phyloP scores from a whole-genome alignment of 2,797 vertebrate species.

The Ambastaia sidthimunki region DNA sequence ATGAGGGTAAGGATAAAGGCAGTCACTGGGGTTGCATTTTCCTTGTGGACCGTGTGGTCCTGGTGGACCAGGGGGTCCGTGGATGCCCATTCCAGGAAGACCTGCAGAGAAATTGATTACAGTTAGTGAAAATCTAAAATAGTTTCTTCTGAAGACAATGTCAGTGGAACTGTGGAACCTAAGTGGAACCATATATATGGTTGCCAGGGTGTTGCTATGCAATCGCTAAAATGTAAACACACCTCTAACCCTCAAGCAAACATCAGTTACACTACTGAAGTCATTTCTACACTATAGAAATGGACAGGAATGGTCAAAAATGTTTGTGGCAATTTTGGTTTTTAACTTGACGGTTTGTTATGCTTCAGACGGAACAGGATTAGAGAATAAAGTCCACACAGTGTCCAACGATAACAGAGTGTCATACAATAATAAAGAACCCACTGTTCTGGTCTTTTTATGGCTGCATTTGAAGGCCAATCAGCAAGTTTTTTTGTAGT shows the following conservation, averaged over 20 bases:
- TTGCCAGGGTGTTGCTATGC: background rate
- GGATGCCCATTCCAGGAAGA: slow-evolving; percentile 74
- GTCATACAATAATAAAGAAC: slow-evolving; percentile 36
- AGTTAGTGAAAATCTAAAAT: background rate
- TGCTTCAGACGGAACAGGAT: slow-evolving; percentile 1
- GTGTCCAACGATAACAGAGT: slow-evolving; percentile 3
- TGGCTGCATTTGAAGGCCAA: slow-evolving; percentile 30
- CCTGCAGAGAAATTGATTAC: slow-evolving; percentile 64
- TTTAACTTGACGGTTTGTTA: slow-evolving; percentile 1
- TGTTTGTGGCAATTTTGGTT: background rate
- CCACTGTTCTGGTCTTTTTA: slow-evolving; percentile 23
- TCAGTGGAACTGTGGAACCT: background rate
- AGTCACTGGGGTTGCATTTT: slow-evolving; percentile 87
- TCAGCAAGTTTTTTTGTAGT: slow-evolving; percentile 24
- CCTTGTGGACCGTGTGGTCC: slow-evolving; percentile 86
- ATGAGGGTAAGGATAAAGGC: slow-evolving; percentile 77
- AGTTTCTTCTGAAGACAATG: background rate
- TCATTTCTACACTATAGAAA: too few relatives aligned
- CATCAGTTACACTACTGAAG: too few relatives aligned
- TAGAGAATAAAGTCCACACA: background rate
- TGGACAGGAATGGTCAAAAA: too few relatives aligned
- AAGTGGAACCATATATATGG: background rate
- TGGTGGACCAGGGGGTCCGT: slow-evolving; percentile 79
- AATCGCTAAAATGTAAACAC: too few relatives aligned
- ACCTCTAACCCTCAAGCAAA: too few relatives aligned